phyloP scores from a whole-genome alignment of 2,113 vertebrate species.

The Carettochelys insculpta region DNA sequence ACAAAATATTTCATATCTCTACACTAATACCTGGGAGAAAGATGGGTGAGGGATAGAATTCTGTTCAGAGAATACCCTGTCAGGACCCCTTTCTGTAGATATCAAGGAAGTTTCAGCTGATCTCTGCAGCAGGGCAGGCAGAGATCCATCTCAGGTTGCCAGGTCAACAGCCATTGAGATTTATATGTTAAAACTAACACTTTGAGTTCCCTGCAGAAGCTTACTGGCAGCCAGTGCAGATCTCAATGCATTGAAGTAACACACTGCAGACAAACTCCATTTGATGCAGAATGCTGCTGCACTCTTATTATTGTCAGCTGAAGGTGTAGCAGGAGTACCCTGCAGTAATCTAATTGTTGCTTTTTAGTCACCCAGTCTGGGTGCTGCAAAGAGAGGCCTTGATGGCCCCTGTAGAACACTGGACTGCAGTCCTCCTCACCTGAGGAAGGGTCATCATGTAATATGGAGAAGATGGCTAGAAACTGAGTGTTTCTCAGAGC shows the following conservation, averaged over 20 bases:
- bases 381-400: background rate
- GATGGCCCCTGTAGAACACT: background rate
- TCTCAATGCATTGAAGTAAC: background rate
- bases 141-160: background rate
- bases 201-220: background rate
- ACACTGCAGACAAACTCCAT: background rate
- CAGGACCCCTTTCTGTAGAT: background rate
- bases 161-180: background rate
- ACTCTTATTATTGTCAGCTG: background rate
- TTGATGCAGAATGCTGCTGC: background rate
- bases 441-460: background rate
- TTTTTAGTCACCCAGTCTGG: background rate
- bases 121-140: background rate
- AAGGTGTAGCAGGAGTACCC: background rate
- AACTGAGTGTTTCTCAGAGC: background rate
- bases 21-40: background rate
- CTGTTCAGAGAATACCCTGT: background rate
- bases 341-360: background rate
- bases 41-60: conserved; percentile 11
- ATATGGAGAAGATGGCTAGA: background rate
- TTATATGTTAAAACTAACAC: background rate
- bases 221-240: background rate
- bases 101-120: background rate
- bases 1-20: background rate
- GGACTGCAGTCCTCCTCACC: background rate